Base-by-base conservation (phyloP, 2,888 invertebrate species). In the Pachycephus smyrnensis region DNA sequence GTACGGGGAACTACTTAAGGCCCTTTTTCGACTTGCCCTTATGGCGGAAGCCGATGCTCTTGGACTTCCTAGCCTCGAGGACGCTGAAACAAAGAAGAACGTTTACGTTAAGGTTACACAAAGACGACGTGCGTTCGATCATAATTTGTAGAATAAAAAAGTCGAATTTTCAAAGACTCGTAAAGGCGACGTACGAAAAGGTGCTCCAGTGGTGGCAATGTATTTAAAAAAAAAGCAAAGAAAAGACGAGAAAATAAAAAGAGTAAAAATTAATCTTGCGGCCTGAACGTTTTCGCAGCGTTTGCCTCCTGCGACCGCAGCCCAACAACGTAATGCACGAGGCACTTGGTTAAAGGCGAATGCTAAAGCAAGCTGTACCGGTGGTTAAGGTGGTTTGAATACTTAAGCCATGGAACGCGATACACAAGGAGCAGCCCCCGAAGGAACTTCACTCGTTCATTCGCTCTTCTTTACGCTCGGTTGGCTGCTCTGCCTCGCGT, bases 1-100 rank as follows among this genome's bases (percentile, higher is more conserved):
- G 91, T 98, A 98, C 0, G 97, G 97, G 23, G 98, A 98, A 90
- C 97, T 97, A 79, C 98, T 98, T 2, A 98, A 94, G 0, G 98
- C 98, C 82, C 99, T 94, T 91, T 99, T 99, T 69, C 98, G 94
- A 89, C 96, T 95, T 37, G 94, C 95, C 77, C 95, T 94, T 80
- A 93, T 91, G 73, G 91, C 90, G 74, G 91, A 91, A 30, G 91
- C 91, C 40, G 79, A 79, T 15, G 79, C 79, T 73, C 95, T 92
- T 3, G 96, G 96, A 90, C 96, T 96, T 84, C 95, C 95, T 81
- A 96, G 91, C 82, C 96, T 93, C 82, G 91, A 89, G 11, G 89
- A 89, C n/a, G 89, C 89, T 79, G 87, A 86, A 83, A 90, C 87
- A 40, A 71, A 68, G 9, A 76, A 73, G 11, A 75, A 76, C 55